Percentiles rank a stretch among this genome's conserved stretches.
These are phyloP conservation scores for Sesamia nonagrioides DNA, from an alignment of 1,140 invertebrate genomes.

Conservation along the genomic window DNA sequence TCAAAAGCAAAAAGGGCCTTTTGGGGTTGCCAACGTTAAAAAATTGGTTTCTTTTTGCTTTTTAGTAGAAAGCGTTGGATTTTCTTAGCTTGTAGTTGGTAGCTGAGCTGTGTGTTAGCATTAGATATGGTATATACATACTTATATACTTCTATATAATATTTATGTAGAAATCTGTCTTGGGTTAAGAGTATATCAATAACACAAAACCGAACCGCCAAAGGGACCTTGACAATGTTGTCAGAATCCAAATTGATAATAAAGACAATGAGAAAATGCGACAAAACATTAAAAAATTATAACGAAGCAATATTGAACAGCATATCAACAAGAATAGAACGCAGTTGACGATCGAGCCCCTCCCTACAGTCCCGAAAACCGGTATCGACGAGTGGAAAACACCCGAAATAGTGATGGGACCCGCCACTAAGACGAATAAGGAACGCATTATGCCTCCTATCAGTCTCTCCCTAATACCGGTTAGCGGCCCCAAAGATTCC, in stretches of 20 bases:
- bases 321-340: slow-evolving; percentile 85
- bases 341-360: slow-evolving; percentile 81
- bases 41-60: slow-evolving; percentile 75
- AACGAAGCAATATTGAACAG: slow-evolving; percentile 76
- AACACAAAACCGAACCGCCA: slow-evolving; percentile 61
- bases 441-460: slow-evolving; percentile 83
- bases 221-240: slow-evolving; percentile 80
- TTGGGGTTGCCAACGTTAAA: slow-evolving; percentile 52
- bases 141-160: slow-evolving; percentile 65
- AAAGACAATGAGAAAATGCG: slow-evolving; percentile 56
- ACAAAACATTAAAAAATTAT: slow-evolving; percentile 64
- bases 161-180: slow-evolving; percentile 70
- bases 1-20: slow-evolving; percentile 76
- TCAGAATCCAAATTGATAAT: slow-evolving; percentile 85
- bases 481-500: slow-evolving; percentile 72
- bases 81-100: slow-evolving; percentile 76
- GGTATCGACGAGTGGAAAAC: slow-evolving; percentile 79
- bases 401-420: slow-evolving; percentile 75
- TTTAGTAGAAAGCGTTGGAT: slow-evolving; percentile 74
- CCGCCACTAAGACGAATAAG: slow-evolving; percentile 68
- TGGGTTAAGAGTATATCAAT: slow-evolving; percentile 60
- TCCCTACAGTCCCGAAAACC: slow-evolving; percentile 68
- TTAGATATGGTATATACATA: slow-evolving; percentile 60
- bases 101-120: slow-evolving; percentile 76
- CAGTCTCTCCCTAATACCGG: slow-evolving; percentile 82